phyloP scores from a whole-genome alignment of 1,140 invertebrate genomes.

The Drosophila simulans region DNA sequence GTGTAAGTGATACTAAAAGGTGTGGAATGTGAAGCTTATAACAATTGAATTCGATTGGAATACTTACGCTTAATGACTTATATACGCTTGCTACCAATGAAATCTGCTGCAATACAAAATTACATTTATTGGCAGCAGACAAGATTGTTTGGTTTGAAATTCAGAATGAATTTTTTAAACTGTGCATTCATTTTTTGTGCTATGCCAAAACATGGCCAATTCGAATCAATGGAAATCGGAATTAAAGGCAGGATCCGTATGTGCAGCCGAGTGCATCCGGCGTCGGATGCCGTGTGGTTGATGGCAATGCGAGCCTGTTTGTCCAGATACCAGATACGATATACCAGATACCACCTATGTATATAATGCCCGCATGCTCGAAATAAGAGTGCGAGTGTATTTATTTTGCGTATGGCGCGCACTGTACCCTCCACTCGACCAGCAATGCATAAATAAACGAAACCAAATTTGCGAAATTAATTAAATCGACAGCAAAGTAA shows the following conservation, averaged over 20 bases:
- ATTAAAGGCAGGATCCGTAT: conserved; percentile 29
- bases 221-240: conserved; percentile 29
- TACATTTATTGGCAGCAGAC: neutral
- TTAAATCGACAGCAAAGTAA: conserved; percentile 77
- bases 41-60: too few relatives aligned
- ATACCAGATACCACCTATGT: neutral
- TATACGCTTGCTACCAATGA: too few relatives aligned
- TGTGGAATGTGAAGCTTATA: neutral
- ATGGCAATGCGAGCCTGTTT: conserved; percentile 56
- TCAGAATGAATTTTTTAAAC: too few relatives aligned
- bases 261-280: conserved; percentile 71
- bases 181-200: conserved; percentile 1
- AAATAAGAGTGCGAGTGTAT: conserved; percentile 19
- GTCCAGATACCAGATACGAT: conserved; percentile 24
- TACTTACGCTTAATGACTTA: too few relatives aligned
- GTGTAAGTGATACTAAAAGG: neutral
- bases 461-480: conserved; percentile 77
- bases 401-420: conserved; percentile 3
- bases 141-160: neutral
- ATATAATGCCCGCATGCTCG: conserved; percentile 19
- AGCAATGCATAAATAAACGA: conserved; percentile 71
- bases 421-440: neutral
- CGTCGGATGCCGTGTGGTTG: conserved; percentile 69
- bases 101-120: neutral
- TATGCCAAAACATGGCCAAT: conserved; percentile 39